phyloP scores from a whole-genome alignment of 2,113 vertebrate genomes.

The Antennarius striatus region DNA sequence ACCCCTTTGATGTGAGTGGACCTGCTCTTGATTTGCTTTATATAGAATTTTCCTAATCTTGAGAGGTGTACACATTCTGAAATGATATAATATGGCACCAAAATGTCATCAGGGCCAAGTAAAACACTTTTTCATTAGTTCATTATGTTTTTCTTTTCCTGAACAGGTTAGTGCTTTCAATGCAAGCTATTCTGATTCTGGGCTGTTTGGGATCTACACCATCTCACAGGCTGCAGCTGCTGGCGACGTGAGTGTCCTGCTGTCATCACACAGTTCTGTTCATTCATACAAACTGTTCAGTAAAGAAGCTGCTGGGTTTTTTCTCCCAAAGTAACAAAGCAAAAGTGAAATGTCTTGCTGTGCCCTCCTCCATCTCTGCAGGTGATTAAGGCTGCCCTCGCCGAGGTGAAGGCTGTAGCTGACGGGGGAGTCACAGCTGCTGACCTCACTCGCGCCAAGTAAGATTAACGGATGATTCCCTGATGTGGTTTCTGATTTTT shows the following conservation, averaged over 20 bases:
- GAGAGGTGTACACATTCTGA: too few relatives aligned
- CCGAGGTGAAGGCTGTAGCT: slow-evolving; percentile 86
- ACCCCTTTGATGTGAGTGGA: slow-evolving; percentile 91
- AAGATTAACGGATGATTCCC: slow-evolving; percentile 64
- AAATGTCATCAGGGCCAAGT: neutral
- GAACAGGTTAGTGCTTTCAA: slow-evolving; percentile 89
- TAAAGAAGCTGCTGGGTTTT: neutral
- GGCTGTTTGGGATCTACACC: slow-evolving; percentile 92
- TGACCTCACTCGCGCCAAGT: slow-evolving; percentile 91
- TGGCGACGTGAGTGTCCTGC: slow-evolving; percentile 82
- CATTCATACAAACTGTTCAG: neutral
- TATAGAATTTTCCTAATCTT: neutral
- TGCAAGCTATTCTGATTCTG: slow-evolving; percentile 91
- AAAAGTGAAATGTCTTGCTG: neutral
- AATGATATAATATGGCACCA: neutral
- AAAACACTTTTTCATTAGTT: neutral
- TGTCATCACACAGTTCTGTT: neutral
- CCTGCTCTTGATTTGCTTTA: neutral
- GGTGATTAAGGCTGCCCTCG: slow-evolving; percentile 90
- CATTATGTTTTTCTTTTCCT: slow-evolving; percentile 2
- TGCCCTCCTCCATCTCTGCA: slow-evolving; percentile 50
- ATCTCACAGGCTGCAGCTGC: slow-evolving; percentile 83
- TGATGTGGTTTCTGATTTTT: neutral
- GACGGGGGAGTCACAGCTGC: slow-evolving; percentile 84
- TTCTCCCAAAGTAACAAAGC: neutral